Conservation (phyloP, 2,113 vertebrate species). For the Hippocampus comes region DNA sequence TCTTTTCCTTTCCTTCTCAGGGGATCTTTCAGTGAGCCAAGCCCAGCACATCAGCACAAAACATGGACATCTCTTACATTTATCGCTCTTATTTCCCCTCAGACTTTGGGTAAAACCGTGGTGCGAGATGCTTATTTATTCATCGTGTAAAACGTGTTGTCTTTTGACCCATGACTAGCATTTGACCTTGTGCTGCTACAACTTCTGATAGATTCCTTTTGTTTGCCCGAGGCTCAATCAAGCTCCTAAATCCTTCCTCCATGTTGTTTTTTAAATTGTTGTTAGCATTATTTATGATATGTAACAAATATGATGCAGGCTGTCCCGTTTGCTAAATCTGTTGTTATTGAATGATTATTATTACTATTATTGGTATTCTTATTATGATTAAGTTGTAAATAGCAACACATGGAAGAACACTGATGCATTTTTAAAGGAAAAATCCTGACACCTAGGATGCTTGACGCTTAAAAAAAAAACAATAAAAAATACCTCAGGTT, state of each 20-base stretch:
- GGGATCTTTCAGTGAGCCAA: conserved; percentile 68
- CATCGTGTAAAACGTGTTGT: conserved; percentile 62
- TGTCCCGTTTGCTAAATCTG: conserved; percentile 75
- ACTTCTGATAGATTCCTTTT: conserved; percentile 56
- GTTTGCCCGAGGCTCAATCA: conserved; percentile 50
- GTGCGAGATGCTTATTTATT: conserved; percentile 71
- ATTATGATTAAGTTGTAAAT: conserved; percentile 70
- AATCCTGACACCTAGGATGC: conserved; percentile 81
- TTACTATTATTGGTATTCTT: conserved; percentile 38
- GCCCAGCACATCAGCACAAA: conserved; percentile 68
- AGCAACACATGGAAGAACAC: conserved; percentile 74
- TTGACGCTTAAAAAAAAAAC: conserved; percentile 69
- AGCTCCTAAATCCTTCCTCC: conserved; percentile 52
- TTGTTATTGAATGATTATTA: conserved; percentile 64
- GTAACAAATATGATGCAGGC: conserved; percentile 77
- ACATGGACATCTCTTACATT: conserved; percentile 39
- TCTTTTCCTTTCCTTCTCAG: conserved; percentile 70
- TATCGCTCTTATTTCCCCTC: conserved; percentile 56
- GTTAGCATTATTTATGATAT: conserved; percentile 76
- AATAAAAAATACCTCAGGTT: conserved; percentile 77
- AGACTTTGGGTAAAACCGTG: conserved; percentile 54
- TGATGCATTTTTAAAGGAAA: conserved; percentile 74
- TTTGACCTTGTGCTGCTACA: conserved; percentile 72
- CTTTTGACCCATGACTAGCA: conserved; percentile 54
- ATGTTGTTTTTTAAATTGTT: conserved; percentile 70